Evolutionary conservation across 2,888 invertebrate genomes (phyloP).

Genomic region (Dynastes hyllus): DNA sequence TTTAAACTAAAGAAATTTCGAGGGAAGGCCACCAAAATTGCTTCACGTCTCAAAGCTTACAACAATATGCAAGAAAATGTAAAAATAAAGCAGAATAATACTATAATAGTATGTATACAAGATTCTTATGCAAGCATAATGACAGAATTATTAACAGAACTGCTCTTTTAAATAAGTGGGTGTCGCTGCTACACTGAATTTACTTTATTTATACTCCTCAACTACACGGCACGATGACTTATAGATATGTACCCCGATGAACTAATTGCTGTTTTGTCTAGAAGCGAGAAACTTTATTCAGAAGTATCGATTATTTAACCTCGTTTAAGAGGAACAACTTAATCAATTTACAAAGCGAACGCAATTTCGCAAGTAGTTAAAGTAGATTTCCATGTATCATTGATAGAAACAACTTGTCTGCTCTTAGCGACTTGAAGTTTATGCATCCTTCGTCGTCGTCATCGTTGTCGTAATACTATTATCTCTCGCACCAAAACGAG

Average conservation of each 20-base stretch:
- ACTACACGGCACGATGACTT: slow-evolving; percentile 38
- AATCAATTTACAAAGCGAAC: slow-evolving; percentile 60
- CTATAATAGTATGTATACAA: too few relatives aligned
- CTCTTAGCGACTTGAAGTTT: slow-evolving; percentile 41
- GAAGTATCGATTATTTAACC: slow-evolving; percentile 55
- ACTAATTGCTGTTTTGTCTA: slow-evolving; percentile 54
- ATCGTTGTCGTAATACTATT: slow-evolving; percentile 32
- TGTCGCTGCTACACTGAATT: too few relatives aligned
- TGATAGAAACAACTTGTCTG: slow-evolving; percentile 55
- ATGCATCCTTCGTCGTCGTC: slow-evolving; percentile 36
- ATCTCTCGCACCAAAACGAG: slow-evolving; percentile 19
- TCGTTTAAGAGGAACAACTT: slow-evolving; percentile 58
- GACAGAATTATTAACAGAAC: too few relatives aligned
- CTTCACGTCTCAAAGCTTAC: too few relatives aligned
- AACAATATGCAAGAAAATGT: too few relatives aligned
- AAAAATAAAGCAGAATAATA: too few relatives aligned
- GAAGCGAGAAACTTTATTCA: slow-evolving; percentile 41
- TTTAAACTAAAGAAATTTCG: too few relatives aligned
- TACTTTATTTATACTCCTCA: slow-evolving; percentile 14
- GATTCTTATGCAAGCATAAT: too few relatives aligned
- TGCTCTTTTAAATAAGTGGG: too few relatives aligned
- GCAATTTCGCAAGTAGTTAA: slow-evolving; percentile 60
- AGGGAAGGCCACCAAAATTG: too few relatives aligned
- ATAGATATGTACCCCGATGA: slow-evolving; percentile 44
- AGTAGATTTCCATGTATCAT: slow-evolving; percentile 62